These are phyloP conservation scores for Aleadryas rufinucha DNA, from an alignment of 2,113 vertebrate genomes.

Conservation along the genomic window DNA sequence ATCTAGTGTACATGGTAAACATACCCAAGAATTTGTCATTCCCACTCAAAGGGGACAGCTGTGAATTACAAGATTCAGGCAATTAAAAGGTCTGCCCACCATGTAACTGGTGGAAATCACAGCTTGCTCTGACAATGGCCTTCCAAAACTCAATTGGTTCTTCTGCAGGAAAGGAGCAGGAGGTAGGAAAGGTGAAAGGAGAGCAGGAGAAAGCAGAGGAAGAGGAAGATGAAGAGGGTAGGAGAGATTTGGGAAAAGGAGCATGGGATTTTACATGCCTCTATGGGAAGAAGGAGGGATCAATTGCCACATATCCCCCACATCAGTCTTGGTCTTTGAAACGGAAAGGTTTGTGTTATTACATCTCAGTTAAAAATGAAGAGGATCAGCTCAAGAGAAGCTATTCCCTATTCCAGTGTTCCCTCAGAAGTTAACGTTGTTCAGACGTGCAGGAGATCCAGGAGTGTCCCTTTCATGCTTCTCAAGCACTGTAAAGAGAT, in stretches of 20 bases:
- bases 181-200: neutral
- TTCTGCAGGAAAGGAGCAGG: neutral
- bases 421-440: accelerated
- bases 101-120: neutral
- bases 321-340: neutral
- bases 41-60: neutral
- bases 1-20: neutral
- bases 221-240: neutral
- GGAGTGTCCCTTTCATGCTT: neutral
- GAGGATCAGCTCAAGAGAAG: neutral
- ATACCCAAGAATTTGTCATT: neutral
- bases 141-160: neutral
- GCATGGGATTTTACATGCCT: accelerated
- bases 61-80: neutral
- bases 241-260: neutral
- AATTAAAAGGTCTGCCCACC: neutral
- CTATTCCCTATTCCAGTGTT: neutral
- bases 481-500: neutral
- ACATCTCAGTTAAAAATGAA: neutral
- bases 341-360: accelerated
- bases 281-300: neutral
- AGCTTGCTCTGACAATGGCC: neutral
- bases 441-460: accelerated
- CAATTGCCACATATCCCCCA: neutral
- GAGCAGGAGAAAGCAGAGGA: neutral